phyloP scores from a whole-genome alignment of 2,888 invertebrate genomes.

The Drosophila tripunctata region DNA sequence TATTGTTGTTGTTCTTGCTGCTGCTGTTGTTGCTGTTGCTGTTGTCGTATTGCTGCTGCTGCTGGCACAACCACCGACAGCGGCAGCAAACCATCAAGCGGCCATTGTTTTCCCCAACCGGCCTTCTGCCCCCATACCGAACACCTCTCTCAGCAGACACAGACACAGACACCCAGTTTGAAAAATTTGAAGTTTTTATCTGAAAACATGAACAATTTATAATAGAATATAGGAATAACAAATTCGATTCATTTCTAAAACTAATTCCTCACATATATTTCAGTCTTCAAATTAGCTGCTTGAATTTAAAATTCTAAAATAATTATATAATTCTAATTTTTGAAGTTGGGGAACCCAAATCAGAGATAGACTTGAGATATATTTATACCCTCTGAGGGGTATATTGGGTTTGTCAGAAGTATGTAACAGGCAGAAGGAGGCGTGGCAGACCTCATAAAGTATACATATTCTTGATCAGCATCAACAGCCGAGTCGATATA shows the following conservation, averaged over 20 bases:
- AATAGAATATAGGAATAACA: background rate
- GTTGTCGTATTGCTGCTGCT: conserved; percentile 36
- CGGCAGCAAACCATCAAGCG: conserved; percentile 45
- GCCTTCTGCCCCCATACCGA: conserved; percentile 25
- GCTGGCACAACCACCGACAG: conserved; percentile 67
- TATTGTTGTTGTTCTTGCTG: conserved; percentile 29
- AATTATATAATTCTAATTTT: no score
- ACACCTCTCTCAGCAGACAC: background rate
- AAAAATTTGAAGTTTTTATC: conserved; percentile 1
- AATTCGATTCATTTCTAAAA: background rate
- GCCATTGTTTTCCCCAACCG: conserved; percentile 73
- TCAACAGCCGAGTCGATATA: no score
- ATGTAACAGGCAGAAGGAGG: no score
- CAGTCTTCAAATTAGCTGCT: no score
- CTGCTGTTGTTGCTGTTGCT: conserved; percentile 22
- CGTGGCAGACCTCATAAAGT: no score
- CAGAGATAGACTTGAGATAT: no score
- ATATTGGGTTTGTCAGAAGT: no score
- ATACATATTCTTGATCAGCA: no score
- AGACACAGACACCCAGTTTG: conserved; percentile 32
- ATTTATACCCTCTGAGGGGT: no score
- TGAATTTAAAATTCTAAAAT: no score
- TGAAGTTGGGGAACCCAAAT: no score
- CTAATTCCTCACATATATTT: no score
- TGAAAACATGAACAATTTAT: background rate